phyloP scores from a whole-genome alignment of 2,797 vertebrate species.

The Leuciscus waleckii region DNA sequence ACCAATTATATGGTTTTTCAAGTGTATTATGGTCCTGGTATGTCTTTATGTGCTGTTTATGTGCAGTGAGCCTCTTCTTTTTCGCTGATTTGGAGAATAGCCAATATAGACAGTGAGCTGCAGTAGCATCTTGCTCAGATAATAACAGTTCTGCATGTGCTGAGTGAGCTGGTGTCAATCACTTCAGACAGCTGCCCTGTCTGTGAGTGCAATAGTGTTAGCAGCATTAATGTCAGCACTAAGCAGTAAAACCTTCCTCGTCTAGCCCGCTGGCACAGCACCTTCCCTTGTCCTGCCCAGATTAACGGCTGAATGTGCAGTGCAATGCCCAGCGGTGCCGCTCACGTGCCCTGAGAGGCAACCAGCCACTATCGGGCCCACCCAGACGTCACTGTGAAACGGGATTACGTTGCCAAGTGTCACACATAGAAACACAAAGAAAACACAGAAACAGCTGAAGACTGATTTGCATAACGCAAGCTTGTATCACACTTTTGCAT shows the following conservation, averaged over 20 bases:
- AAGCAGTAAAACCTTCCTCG: constrained; percentile 72
- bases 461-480: constrained; percentile 24
- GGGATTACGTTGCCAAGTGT: constrained; percentile 80
- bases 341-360: constrained; percentile 72
- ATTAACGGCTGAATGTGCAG: constrained; percentile 78
- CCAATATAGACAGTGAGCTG: constrained; percentile 35
- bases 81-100: constrained; percentile 19
- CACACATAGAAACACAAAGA: constrained; percentile 77
- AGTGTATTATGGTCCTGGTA: not conserved
- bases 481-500: constrained; percentile 48
- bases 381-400: constrained; percentile 81
- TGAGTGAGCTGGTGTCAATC: constrained; percentile 57
- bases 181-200: constrained; percentile 58
- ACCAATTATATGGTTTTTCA: not conserved
- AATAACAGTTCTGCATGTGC: constrained; percentile 42
- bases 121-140: constrained; percentile 26
- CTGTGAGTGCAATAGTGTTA: constrained; percentile 58
- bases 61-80: not conserved
- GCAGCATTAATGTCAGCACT: constrained; percentile 74
- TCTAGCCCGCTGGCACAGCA: constrained; percentile 71
- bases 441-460: constrained; percentile 59
- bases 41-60: not conserved
- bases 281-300: constrained; percentile 72
- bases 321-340: constrained; percentile 74
- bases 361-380: constrained; percentile 81